Evolutionary conservation across 1,140 invertebrate genomes (phyloP), one percentile per base, ranked within the genome.

Genomic region (Habropoda laboriosa): DNA sequence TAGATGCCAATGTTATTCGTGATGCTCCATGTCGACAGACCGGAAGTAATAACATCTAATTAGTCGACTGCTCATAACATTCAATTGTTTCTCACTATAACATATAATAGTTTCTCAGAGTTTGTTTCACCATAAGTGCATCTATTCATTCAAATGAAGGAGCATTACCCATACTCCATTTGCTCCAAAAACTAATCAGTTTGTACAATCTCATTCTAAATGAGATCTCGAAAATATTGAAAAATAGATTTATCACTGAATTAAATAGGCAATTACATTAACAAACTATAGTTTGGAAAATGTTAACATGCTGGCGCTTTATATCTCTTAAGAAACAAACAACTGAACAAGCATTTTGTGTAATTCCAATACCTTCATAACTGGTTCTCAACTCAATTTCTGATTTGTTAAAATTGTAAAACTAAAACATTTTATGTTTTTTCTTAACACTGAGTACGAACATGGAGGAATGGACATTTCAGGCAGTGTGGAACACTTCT

Each of bases 401-500:
- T 27, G 3, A 0, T 3, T 55, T 0, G 2, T 21, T 27, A 30
- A 27, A 8, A 57, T 30, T 42, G 13, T 72, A 73, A 32, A 57
- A 40, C 57, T 38, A n/a, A 10, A 0, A 10, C 27, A 6, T 21
- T 32, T n/a, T 6, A 21, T 8, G 35, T 27, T 12, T 30, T 70
- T 16, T 18, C 10, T 49, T 49, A 61, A 51, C 24, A 40, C 53
- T 24, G 7, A 64, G 7, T 40, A 35, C 53, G 47, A 74, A 64
- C 71, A 73, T 57, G 24, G 10, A 21, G 27, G 12, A 7, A 66
- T 47, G 13, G 63, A 47, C 3, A 18, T 67, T 51, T 51, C 21
- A n/a, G 64, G 45, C 64, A 49, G 64, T 21, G n/a, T 51, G 51
- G 2, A 45, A 47, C 64, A n/a, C 21, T 67, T 49, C 42, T 49